Conservation (phyloP, 2,888 invertebrate genomes). For the Aleiodes testaceus region DNA sequence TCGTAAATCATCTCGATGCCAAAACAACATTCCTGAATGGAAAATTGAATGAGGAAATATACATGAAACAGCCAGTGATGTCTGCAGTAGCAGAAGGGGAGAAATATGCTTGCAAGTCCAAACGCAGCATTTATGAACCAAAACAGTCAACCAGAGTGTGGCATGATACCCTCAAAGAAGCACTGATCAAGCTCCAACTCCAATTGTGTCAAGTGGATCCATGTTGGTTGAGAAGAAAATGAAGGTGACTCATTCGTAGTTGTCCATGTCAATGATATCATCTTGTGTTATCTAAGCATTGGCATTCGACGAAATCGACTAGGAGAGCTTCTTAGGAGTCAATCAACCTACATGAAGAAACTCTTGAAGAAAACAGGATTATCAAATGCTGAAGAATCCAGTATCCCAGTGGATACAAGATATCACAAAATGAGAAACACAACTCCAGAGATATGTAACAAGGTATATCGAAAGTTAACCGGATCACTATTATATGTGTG, state of each 20-base stretch:
- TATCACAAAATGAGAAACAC: constrained; percentile 25
- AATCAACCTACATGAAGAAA: constrained; percentile 45
- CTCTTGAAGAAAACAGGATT: constrained; percentile 40
- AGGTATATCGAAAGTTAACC: constrained; percentile 28
- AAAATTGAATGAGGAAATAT: background rate
- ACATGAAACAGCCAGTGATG: constrained; percentile 1
- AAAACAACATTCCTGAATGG: background rate
- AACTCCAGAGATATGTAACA: background rate
- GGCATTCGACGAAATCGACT: constrained; percentile 34
- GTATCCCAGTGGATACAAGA: constrained; percentile 44
- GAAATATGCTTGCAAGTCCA: constrained; percentile 14
- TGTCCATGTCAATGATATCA: constrained; percentile 18
- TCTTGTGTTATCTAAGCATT: constrained; percentile 46
- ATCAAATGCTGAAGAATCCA: constrained; percentile 45
- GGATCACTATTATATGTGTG: constrained; percentile 21
- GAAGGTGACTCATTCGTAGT: background rate
- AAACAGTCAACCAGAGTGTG: constrained; percentile 24
- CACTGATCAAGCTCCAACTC: background rate
- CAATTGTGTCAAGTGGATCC: background rate
- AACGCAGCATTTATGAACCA: background rate
- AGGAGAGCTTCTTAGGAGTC: constrained; percentile 34
- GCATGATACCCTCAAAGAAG: background rate
- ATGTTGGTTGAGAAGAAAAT: background rate
- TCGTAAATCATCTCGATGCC: background rate
- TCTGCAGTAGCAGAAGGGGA: background rate